These are phyloP conservation scores for Cliona cf. orientalis DNA, from an alignment of 37 sponge, comb jelly and placozoan species.

Conservation along the genomic window DNA sequence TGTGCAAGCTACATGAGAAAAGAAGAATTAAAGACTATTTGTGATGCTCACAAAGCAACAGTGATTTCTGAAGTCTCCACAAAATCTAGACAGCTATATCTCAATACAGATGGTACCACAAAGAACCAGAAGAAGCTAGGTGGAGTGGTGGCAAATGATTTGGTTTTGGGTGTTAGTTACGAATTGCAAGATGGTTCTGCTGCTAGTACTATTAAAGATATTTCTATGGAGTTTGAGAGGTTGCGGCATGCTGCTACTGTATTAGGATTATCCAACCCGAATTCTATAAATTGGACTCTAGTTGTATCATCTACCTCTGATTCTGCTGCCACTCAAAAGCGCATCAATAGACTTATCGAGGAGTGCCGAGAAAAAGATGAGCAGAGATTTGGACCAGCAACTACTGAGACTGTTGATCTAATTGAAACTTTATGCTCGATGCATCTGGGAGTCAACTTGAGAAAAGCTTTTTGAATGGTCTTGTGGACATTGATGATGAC, in stretches of 20 bases:
- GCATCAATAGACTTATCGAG: constrained; percentile 37
- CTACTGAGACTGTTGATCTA: constrained; percentile 31
- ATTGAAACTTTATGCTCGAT: constrained; percentile 51
- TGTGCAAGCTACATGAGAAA: constrained; percentile 36
- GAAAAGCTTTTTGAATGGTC: constrained; percentile 48
- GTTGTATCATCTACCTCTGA: constrained; percentile 43
- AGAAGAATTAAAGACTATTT: constrained; percentile 15
- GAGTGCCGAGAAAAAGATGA: constrained; percentile 34
- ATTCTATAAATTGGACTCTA: constrained; percentile 45
- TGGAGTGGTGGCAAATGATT: constrained; percentile 28
- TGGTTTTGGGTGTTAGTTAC: constrained; percentile 46
- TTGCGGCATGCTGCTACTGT: constrained; percentile 9
- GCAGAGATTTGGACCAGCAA: constrained; percentile 24
- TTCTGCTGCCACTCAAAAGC: constrained; percentile 41
- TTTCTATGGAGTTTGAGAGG: constrained; percentile 44
- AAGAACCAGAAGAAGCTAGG: constrained; percentile 39
- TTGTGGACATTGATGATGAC: neutral
- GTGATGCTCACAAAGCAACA: constrained; percentile 49
- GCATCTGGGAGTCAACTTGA: constrained; percentile 57
- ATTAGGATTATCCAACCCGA: constrained; percentile 23
- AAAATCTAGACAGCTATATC: neutral
- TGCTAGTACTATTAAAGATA: constrained; percentile 16
- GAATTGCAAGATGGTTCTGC: constrained; percentile 37
- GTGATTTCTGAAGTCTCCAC: neutral
- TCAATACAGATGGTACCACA: constrained; percentile 55